phyloP scores from a whole-genome alignment of 2,797 vertebrate species.

The Rhynchonycteris naso region DNA sequence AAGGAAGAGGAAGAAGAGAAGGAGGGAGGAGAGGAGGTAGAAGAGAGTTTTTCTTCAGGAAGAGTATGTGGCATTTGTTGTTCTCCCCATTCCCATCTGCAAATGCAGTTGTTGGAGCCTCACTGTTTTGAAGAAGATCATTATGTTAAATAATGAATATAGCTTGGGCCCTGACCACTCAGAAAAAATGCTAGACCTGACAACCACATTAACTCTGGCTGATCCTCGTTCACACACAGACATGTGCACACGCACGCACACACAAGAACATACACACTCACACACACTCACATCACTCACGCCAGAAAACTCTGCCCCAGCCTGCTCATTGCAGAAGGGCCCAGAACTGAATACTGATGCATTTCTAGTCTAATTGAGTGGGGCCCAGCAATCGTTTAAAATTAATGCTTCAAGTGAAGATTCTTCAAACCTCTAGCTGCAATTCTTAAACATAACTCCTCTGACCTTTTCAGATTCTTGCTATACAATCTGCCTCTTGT shows the following conservation, averaged over 20 bases:
- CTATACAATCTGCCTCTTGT: conserved; percentile 62
- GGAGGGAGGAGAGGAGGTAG: too few species aligned
- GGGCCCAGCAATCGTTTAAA: conserved; percentile 16
- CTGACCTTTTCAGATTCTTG: conserved; percentile 72
- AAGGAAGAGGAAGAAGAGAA: background rate
- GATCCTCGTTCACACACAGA: background rate
- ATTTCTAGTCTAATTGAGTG: background rate
- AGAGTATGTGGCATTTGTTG: background rate
- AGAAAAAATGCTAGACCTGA: background rate
- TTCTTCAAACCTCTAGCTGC: conserved; percentile 30
- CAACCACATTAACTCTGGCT: background rate
- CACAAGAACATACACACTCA: background rate
- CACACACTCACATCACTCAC: background rate
- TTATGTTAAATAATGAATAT: background rate
- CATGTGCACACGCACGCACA: background rate
- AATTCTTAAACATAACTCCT: conserved; percentile 53
- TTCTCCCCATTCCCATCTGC: background rate
- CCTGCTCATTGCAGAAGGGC: conserved; percentile 18
- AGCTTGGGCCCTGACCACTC: background rate
- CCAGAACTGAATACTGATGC: background rate
- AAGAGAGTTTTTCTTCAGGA: background rate
- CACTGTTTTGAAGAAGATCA: background rate
- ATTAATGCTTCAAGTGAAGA: conserved; percentile 48
- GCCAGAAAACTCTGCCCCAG: background rate
- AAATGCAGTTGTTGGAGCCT: background rate